These are phyloP conservation scores for Lochmaea crataegi DNA, from an alignment of 2,888 invertebrate species.

Conservation along the genomic window DNA sequence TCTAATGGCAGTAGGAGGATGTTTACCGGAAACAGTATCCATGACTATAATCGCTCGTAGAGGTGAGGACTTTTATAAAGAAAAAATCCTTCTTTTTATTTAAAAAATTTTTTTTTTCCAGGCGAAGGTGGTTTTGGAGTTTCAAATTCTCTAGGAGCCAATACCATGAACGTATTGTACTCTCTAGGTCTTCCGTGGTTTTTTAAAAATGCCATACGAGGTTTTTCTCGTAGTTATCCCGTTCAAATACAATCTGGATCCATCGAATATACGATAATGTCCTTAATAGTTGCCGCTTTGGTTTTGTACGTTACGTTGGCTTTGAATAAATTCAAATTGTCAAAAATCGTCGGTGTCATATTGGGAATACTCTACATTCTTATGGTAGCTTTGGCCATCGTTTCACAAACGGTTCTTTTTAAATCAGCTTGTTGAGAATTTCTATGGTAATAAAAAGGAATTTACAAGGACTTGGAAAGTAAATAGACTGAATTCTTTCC, in stretches of 20 bases:
- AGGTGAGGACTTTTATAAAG: slow-evolving; percentile 69
- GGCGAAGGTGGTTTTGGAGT: slow-evolving; percentile 89
- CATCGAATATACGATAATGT: slow-evolving; percentile 84
- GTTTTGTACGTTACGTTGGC: slow-evolving; percentile 77
- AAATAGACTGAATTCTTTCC: neutral
- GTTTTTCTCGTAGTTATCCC: slow-evolving; percentile 59
- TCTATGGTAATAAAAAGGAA: no score
- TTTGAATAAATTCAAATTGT: slow-evolving; percentile 77
- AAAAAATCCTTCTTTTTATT: neutral
- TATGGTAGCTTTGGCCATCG: slow-evolving; percentile 81
- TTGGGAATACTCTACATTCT: slow-evolving; percentile 75
- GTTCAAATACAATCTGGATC: slow-evolving; percentile 82
- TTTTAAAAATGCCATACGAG: slow-evolving; percentile 74
- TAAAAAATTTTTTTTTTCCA: slow-evolving; percentile 63
- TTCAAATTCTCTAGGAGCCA: slow-evolving; percentile 87
- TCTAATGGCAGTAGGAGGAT: slow-evolving; percentile 90
- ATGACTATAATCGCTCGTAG: slow-evolving; percentile 87
- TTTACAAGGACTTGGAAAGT: neutral
- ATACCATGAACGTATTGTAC: slow-evolving; percentile 85
- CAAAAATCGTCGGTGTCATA: slow-evolving; percentile 75
- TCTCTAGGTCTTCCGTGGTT: slow-evolving; percentile 90
- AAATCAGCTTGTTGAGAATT: neutral
- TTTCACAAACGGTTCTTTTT: slow-evolving; percentile 75
- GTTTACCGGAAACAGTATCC: slow-evolving; percentile 85
- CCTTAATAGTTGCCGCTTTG: slow-evolving; percentile 79